Base-by-base conservation (phyloP, 2,888 invertebrate species). In the Mystacides longicornis region DNA sequence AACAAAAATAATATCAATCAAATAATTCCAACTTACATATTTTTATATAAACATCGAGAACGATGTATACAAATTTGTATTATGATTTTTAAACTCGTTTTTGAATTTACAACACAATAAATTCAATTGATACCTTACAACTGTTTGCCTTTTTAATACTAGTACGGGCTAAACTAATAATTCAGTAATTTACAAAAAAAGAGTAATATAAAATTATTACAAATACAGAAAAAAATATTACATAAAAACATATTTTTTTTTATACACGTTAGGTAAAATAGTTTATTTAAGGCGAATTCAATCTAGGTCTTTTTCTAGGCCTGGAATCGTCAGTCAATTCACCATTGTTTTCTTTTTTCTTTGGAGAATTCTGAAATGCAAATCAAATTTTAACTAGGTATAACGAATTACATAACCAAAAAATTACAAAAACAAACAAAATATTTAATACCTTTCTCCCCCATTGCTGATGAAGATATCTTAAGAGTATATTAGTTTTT, bases 381-480 rank as follows among this genome's bases (percentile, higher is more conserved):
- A 47, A 49, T 43, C 54, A 60, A 52, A 49, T 45, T 9, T 31
- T 14, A 9, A 14, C 31, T 31, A 9, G 14, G 7, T 31, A 31
- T 31, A 31, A 31, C 31, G 31, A 31, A 14, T 9, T 9, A 31
- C 7, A 31, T 14, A 31, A 31, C 7, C 31, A 31, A 31, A 31
- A 31, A 31, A 31, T 31, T 9, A 31, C 14, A 31, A 7, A 31
- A 16, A 43, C 5, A 14, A 20, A 23, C 2, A 52, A 20, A 11
- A 31, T 52, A 37, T 48, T 42, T 72, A n/a, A n/a, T n/a, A 87
- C 84, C 81, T 92, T 92, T 77, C 93, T 94, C 69, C 95, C 94
- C 92, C 93, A 95, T 72, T 93, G 93, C 67, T 94, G 93, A 66
- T 95, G 94, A 62, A 96, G 81, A 73, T 93, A 96, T 74, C 95